Evolutionary conservation across 92 coral and sea anemone species (phyloP).

Genomic region (Parazoanthus darwini): DNA sequence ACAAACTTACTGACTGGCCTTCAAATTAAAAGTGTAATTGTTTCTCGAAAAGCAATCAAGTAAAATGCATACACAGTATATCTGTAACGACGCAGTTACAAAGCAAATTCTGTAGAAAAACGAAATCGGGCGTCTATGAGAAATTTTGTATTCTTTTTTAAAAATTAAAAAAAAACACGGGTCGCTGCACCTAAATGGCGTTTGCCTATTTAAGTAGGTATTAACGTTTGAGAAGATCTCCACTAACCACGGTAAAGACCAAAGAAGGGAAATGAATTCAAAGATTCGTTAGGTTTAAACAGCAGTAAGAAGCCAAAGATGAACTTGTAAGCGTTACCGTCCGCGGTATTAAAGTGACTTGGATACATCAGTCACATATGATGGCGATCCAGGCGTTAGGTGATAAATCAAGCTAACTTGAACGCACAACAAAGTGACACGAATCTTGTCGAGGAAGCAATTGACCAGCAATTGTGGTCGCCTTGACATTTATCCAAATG

Average conservation of each 20-base stretch:
- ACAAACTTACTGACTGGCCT: background rate
- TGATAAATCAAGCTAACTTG: background rate
- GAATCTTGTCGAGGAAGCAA: background rate
- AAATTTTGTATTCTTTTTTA: background rate
- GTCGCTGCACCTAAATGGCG: slow-evolving; percentile 1
- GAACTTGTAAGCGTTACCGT: background rate
- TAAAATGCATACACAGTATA: background rate
- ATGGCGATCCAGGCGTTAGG: background rate
- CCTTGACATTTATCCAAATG: background rate
- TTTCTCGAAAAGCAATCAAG: background rate
- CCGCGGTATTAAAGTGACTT: background rate
- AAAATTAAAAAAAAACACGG: background rate
- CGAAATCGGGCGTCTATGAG: background rate
- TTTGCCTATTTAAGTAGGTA: slow-evolving; percentile 25
- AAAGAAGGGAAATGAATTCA: background rate
- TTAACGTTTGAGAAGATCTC: slow-evolving; percentile 27
- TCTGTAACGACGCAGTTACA: background rate
- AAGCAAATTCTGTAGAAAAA: background rate
- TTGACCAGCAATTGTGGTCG: background rate
- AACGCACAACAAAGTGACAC: slow-evolving; percentile 2
- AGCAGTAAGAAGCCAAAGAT: background rate
- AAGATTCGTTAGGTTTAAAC: background rate
- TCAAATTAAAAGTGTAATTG: background rate
- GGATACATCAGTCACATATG: slow-evolving; percentile 6
- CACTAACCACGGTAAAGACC: slow-evolving; percentile 26